Percentiles rank a stretch among this genome's conserved stretches.
Evolutionary conservation across 1,140 invertebrate genomes (phyloP).

Genomic region (Hylyphantes graminicola): DNA sequence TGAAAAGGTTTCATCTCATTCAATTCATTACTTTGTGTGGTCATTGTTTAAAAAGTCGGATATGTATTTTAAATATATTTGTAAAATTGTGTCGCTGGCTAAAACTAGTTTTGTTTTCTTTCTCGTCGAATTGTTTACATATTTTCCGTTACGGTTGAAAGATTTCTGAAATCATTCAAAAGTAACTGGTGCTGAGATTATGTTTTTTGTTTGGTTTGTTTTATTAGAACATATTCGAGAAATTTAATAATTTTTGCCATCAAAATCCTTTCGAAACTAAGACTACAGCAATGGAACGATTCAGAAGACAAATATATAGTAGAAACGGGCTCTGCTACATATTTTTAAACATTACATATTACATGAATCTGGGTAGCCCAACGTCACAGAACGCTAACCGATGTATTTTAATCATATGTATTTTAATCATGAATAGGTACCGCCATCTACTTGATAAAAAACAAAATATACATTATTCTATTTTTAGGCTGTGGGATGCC

Average conservation of each 20-base stretch:
- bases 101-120: background rate
- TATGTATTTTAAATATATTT: background rate
- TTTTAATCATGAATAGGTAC: too few relatives aligned
- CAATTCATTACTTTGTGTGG: background rate
- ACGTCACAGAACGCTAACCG: too few relatives aligned
- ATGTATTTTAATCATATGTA: too few relatives aligned
- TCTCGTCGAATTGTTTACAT: background rate
- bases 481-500: too few relatives aligned
- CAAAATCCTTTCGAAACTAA: background rate
- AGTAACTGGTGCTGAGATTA: background rate
- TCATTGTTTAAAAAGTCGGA: background rate
- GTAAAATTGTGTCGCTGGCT: too few relatives aligned
- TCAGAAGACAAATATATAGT: too few relatives aligned
- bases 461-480: too few relatives aligned
- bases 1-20: constrained; percentile 17
- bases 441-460: too few relatives aligned
- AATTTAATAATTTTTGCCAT: background rate
- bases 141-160: background rate
- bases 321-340: too few relatives aligned
- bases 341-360: too few relatives aligned
- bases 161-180: background rate
- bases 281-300: too few relatives aligned
- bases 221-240: background rate
- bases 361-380: too few relatives aligned
- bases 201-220: background rate